Base-by-base conservation (phyloP, 2,113 vertebrate species). In the Benitochromis conjunctus region DNA sequence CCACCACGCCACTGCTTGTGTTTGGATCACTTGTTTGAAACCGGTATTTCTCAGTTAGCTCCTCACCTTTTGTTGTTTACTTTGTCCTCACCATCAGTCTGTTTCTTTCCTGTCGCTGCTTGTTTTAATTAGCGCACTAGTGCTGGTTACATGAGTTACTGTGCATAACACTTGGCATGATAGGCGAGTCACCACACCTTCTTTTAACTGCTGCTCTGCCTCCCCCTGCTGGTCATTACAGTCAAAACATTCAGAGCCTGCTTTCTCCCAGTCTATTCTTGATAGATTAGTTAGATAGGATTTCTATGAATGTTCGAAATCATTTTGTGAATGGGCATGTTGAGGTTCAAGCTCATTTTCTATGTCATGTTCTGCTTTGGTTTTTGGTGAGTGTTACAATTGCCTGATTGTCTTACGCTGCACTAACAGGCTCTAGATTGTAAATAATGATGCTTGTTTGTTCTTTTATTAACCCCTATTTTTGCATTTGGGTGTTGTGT, bases 401-500 rank as follows among this genome's bases (percentile, higher is more conserved):
- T 5, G 58, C 83, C 82, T 91, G 82, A 31, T 91, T 91, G 74
- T 87, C 84, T 92, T 88, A 90, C 84, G 89, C 82, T 91, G 64
- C 74, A 80, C 83, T 79, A 21, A 86, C 60, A 84, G 88, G 79
- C 95, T 94, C 96, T 95, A 94, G 91, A 79, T 90, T 48, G 13
- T 94, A 95, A 95, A 91, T 24, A 24, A 24, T 19, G 2, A 36
- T 60, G 24, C 13, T n/a, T 29, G 66, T 51, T 36, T 16, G 14
- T 83, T 57, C 53, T 60, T 12, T 38, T 77, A 60, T 71, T 84
- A 41, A 55, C 18, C n/a, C 79, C 13, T 54, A 69, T 94, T 29
- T 57, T 69, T 74, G 11, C 95, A 94, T 96, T 95, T 95, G 95
- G 91, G 94, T 97, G 93, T 97, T 86, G 4, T 36, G 19, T 9